Evolutionary conservation across 2,113 vertebrate species (phyloP), one percentile per base, ranked within the genome.

Genomic region (Columba livia): DNA sequence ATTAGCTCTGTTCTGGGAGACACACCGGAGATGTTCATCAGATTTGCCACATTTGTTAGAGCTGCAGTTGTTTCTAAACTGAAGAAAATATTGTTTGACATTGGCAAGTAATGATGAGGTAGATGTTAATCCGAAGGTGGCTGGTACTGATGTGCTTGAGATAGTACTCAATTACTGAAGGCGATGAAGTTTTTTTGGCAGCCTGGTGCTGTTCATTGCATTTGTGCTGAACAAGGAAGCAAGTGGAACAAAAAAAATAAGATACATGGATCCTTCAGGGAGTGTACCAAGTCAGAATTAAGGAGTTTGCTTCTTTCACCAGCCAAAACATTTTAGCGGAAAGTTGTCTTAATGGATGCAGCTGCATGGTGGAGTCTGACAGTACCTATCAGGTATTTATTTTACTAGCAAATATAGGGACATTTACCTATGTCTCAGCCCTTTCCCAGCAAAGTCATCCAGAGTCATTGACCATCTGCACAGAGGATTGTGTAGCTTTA

Each of bases 71-170:
- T 48, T 94, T 79, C 38, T 90, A 61, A 71, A 75, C 24, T 0
- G 0, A 89, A 69, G 73, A 54, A 88, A 86, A 81, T 51, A 61
- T 20, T 78, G 42, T 47, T 82, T 44, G 54, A 85, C 40, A n/a
- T 29, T 57, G 42, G 47, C 40, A 82, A 54, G 20, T 32, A 53
- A 90, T 65, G 74, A 50, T 54, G 38, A 53, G 38, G 48, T 51
- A 62, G 48, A 83, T 67, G 29, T 84, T 97, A 97, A 95, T 97
- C 85, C 88, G 47, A 67, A 72, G 21, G 85, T 56, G 67, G 6
- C 79, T 80, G 85, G 51, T 71, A 36, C 72, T 4, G 12, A 82
- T 67, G 74, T 69, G 56, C 54, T 64, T 56, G 85, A 86, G 88
- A 94, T 71, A 70, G 67, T 15, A 31, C 82, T 83, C 64, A 40